Evolutionary conservation across 1,140 invertebrate genomes (phyloP), one percentile per base, ranked within the genome.

Genomic region (Formica selysi): DNA sequence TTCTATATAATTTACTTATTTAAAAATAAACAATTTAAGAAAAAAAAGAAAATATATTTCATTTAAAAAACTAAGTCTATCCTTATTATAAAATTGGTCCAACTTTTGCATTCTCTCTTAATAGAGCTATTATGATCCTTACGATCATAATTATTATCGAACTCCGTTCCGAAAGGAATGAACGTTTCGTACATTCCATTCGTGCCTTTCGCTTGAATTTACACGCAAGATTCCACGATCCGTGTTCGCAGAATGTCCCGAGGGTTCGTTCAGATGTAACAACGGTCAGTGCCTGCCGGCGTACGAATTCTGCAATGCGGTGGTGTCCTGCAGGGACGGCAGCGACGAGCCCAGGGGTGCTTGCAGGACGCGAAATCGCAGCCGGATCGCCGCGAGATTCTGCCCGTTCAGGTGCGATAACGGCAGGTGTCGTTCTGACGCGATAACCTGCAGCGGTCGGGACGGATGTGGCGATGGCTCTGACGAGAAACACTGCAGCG

Each of bases 391-490:
- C 6, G 54, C 93, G 6, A 93, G 91, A 64, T 81, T 93, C 86
- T 98, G 98, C 91, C 98, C 98, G 11, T 96, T 98, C 91, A 96
- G 97, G 70, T 99, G 98, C 94, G 96, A 96, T 65, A 98, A 98
- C 94, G 98, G 98, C 0, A 96, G 97, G 64, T 99, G 98, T 93
- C 96, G 98, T 80, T 98, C 98, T 32, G 97, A 97, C 16, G 98
- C 98, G 0, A 97, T 98, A 70, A 96, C 97, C 3, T 98, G 98
- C 94, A 98, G 97, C 13, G 98, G 98, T 10, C 95, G 97, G 13
- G 98, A 98, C 93, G 98, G 98, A 41, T 98, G 98, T 92, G 98
- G 98, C 7, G 98, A 99, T 95, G 97, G 97, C 86, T 97, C 97
- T 61, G 98, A 99, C 93, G 98, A 99, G 95, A 96, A 96, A 54